Base-by-base conservation (phyloP, 92 coral and sea anemone species). In the Bergia puertoricense region DNA sequence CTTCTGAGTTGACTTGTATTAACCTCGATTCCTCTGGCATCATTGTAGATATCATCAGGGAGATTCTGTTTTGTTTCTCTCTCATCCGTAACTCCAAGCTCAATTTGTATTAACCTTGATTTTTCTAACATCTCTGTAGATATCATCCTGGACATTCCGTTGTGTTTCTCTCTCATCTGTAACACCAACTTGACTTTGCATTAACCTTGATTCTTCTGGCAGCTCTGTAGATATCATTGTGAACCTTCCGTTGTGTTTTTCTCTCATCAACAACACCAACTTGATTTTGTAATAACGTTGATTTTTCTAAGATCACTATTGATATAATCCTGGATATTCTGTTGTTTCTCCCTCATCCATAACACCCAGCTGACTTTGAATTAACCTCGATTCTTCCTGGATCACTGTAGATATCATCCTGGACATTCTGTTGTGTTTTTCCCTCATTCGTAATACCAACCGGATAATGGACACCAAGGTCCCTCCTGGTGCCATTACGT, bases 81-180 rank as follows among this genome's bases (percentile, higher is more conserved):
- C 54, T 48, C 54, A 48, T 48, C 54, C 54, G 8, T 8, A 48
- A 48, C 54, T 4, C 42, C 23, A 36, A 23, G 1, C 5, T 72
- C 40, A 5, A 39, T 7, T 23, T 6, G 14, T 5, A 36, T 2
- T 68, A n/a, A 68, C 6, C 74, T 68, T 30, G 1, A 22, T 71
- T 71, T 36, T 59, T 41, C 30, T 66, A 30, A 5, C 15, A 84
- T 68, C 15, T 48, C 62, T 86, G 22, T 87, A 95, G 98, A 91
- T 92, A 23, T 91, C 44, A 62, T 92, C 54, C 71, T 88, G 69
- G 92, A 87, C 37, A 87, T 95, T 41, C 92, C 94, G 56, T 92
- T 88, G 86, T 94, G 94, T 77, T 96, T 96, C 74, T 95, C 98
- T 0, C 42, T 96, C 42, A 87, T 96, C 85, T 91, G 91, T 48